Percentiles rank a stretch among this genome's conserved stretches.
Conservation (phyloP, 2,888 invertebrate genomes). For the Drosophila formosana region DNA sequence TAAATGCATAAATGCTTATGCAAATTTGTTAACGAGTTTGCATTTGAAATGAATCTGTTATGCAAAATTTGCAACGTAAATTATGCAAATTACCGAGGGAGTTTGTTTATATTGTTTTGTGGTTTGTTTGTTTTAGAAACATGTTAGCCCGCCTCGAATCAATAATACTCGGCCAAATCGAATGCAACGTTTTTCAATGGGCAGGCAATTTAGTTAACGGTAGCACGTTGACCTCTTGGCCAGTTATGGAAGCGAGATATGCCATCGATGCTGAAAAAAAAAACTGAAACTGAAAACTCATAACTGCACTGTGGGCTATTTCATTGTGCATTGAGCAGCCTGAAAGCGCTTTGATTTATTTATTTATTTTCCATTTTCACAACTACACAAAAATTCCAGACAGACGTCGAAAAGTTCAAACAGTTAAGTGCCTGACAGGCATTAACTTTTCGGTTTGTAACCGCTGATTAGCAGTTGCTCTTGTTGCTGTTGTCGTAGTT, state of each 20-base stretch:
- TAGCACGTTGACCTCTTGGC: slow-evolving; percentile 74
- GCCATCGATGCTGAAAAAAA: slow-evolving; percentile 19
- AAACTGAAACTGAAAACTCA: slow-evolving; percentile 14
- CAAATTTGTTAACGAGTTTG: slow-evolving; percentile 29
- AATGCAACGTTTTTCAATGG: slow-evolving; percentile 55
- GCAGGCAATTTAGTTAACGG: slow-evolving; percentile 64
- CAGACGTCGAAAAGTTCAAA: slow-evolving; percentile 78
- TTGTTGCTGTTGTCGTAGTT: slow-evolving; percentile 41
- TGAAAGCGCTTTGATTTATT: slow-evolving; percentile 70
- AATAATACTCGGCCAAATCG: slow-evolving; percentile 50
- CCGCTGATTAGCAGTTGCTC: slow-evolving; percentile 67
- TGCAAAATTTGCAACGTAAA: slow-evolving; percentile 51
- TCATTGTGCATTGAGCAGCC: slow-evolving; percentile 22
- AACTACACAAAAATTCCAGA: slow-evolving; percentile 65
- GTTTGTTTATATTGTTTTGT: slow-evolving; percentile 26
- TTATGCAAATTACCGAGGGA: slow-evolving; percentile 67
- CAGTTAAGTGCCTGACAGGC: slow-evolving; percentile 75
- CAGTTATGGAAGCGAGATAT: slow-evolving; percentile 20
- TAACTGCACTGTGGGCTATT: slow-evolving; percentile 29
- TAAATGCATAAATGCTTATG: slow-evolving; percentile 16
- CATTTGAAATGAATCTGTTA: slow-evolving; percentile 49
- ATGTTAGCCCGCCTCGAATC: slow-evolving; percentile 35
- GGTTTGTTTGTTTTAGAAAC: slow-evolving; percentile 43
- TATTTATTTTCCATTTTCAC: slow-evolving; percentile 71
- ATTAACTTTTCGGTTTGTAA: slow-evolving; percentile 71